Evolutionary conservation across 1,140 invertebrate species (phyloP), one percentile per base, ranked within the genome.

Genomic region (Diabrotica virgifera): DNA sequence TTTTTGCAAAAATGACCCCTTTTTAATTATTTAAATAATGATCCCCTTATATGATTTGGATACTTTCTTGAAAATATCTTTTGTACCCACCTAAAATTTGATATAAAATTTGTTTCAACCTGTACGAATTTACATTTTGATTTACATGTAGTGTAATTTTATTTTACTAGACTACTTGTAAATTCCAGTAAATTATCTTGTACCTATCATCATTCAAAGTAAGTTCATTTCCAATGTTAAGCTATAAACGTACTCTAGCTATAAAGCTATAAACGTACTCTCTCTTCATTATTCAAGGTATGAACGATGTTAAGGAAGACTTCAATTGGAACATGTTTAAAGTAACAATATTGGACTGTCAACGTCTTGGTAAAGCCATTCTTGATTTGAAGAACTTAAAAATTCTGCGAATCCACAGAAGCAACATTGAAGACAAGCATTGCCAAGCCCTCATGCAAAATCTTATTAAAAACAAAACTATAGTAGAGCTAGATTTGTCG

Each of bases 401-500:
- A 64, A 68, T 75, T 36, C 62, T 80, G 10, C 61, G 70, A 52
- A 65, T 80, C 13, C 72, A 77, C 58, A 55, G 70, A 38, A 74
- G 72, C 51, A 69, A 66, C 46, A 59, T 79, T 1, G 72, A 76
- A 36, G 69, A 77, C 54, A 56, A 66, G 11, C 75, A 77, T 38
- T 55, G 73, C 51, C 76, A 75, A 65, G 72, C 68, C 10, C 65
- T 80, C 10, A 63, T 73, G 8, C 66, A 72, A 65, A 58, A 66
- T n/a, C 60, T 79, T n/a, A 71, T 78, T 6, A 69, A 74, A 54
- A 74, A 76, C 35, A 59, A 62, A 52, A 71, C 69, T 5, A 46
- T 80, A 9, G 63, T 66, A 54, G 74, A 74, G 62, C 59, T 80
- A 12, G 77, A 79, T 62, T 66, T 80, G 52, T 77, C 77, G 12